Evolutionary conservation across 2,113 vertebrate species (phyloP).

Genomic region (Xenotilapia longispinis): DNA sequence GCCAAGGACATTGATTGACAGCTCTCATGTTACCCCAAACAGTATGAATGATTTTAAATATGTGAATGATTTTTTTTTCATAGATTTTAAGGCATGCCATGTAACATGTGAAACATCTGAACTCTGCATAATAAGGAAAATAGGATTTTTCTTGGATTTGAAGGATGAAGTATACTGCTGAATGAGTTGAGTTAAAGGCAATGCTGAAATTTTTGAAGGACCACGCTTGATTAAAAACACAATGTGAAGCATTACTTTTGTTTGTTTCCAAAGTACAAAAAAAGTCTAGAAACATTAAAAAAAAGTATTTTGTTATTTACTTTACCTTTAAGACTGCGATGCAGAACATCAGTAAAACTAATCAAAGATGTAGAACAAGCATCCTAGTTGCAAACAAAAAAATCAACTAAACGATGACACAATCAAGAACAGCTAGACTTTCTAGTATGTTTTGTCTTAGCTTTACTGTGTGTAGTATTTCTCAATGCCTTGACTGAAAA

Average conservation of each 20-base stretch:
- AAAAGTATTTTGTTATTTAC: neutral
- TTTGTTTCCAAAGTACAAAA: neutral
- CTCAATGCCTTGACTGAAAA: neutral
- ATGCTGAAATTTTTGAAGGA: neutral
- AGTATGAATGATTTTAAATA: neutral
- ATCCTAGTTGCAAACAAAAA: neutral
- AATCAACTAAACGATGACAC: neutral
- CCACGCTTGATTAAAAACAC: neutral
- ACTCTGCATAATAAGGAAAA: neutral
- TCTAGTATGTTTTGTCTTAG: neutral
- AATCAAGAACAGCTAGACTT: neutral
- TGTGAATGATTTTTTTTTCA: neutral
- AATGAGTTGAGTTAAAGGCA: neutral
- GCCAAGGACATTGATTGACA: neutral
- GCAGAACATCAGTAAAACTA: neutral
- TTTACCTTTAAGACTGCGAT: neutral
- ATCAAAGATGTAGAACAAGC: neutral
- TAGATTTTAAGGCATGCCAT: neutral
- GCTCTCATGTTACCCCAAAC: neutral
- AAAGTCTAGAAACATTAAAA: neutral
- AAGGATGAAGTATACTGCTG: neutral
- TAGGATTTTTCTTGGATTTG: neutral
- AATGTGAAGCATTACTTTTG: neutral
- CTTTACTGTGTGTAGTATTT: neutral
- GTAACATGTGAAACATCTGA: slow-evolving; percentile 30